Evolutionary conservation across 2,888 invertebrate species (phyloP), one percentile per base, ranked within the genome.

Genomic region (Sphaerophoria rueppellii): DNA sequence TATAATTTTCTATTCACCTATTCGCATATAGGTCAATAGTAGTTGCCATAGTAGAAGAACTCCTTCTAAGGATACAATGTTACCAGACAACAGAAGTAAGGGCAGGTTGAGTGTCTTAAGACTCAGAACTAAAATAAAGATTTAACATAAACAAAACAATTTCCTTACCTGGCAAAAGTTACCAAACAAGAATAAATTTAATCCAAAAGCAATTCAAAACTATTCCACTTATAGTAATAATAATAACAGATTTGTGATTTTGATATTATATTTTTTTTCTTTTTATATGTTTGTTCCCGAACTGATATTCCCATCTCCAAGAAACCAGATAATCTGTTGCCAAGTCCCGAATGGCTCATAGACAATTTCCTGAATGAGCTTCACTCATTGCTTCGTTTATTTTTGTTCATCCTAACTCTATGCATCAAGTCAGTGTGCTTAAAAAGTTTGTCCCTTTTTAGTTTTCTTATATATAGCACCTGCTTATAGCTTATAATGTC

Each of bases 401-500:
- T 12, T 52, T 67, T 11, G 48, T 52, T 65, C 50, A 32, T 54
- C 12, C 32, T 37, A 65, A 65, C 65, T 65, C 50, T 50, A 37
- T 60, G 24, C 40, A 60, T 52, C 52, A 24, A 67, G 52, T 35
- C 37, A 40, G 9, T 52, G 65, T 67, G 37, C 52, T 67, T 67
- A 52, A 67, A 67, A 67, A 67, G 52, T 55, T 65, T 58, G 67
- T 57, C 35, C 40, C 37, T 58, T 16, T 52, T 46, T 46, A 57
- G 63, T 70, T 70, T 58, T 32, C 65, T 5, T 52, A 52, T 24
- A 24, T 24, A 24, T 52, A 67, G 52, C 65, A 67, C 65, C 65
- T 67, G 65, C 24, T 52, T 52, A 67, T 40, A 7, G 16, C 37
- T 67, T 67, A 67, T 52, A 75, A 75, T 80, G 57, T 40, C 63